Evolutionary conservation across 2,113 vertebrate species (phyloP).

Genomic region (Aepyceros melampus): DNA sequence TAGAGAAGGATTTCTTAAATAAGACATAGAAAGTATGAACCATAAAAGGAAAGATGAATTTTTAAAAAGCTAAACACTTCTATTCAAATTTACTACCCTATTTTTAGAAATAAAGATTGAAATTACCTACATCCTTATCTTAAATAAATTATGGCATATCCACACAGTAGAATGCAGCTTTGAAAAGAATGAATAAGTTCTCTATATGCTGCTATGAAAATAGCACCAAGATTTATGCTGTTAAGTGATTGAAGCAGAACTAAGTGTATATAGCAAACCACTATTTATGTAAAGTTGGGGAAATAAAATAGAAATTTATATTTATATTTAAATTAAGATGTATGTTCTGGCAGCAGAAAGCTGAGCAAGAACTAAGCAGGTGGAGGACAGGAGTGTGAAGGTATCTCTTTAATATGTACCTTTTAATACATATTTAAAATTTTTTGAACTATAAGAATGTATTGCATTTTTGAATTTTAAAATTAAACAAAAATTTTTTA

Average conservation of each 20-base stretch:
- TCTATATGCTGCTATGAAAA: background rate
- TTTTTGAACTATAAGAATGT: background rate
- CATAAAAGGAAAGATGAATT: background rate
- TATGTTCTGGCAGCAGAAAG: background rate
- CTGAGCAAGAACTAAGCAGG: background rate
- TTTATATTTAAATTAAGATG: background rate
- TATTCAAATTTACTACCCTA: background rate
- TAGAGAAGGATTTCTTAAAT: background rate
- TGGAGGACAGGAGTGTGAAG: background rate
- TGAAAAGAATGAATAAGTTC: background rate
- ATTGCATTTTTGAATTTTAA: background rate
- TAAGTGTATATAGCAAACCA: background rate
- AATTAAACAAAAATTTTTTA: background rate
- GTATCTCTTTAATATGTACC: background rate
- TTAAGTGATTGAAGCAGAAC: background rate
- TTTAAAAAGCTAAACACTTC: background rate
- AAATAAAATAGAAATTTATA: background rate
- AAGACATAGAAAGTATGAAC: background rate
- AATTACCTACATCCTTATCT: background rate
- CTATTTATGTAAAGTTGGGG: background rate
- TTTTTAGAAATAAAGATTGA: background rate
- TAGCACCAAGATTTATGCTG: background rate
- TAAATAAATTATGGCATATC: background rate
- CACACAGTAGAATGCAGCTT: background rate
- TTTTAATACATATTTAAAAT: background rate